Base-by-base conservation (phyloP, 2,888 invertebrate species). In the Gandaritis pyraliata region DNA sequence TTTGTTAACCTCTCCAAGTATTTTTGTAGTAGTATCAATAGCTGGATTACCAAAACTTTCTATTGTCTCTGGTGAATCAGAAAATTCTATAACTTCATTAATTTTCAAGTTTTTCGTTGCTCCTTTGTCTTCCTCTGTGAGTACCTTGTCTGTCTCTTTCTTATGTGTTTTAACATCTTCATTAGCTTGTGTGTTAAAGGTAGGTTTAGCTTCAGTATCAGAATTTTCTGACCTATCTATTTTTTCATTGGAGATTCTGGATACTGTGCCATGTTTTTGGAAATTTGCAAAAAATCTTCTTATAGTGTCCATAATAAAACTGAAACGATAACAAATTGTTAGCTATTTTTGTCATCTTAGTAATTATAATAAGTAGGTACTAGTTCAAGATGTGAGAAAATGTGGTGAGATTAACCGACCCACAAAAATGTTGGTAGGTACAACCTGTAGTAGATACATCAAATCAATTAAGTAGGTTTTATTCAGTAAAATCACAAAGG, bases 261-360 rank as follows among this genome's bases (percentile, higher is more conserved):
- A 16, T 46, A 51, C 46, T 12, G 46, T 39, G n/a, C 23, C 38
- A 39, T 46, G 23, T 15, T 46, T 45, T 38, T 18, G 11, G 4
- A 58, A 45, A 16, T 49, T 46, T 36, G n/a, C 7, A n/a, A 50
- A 50, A 8, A 57, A 57, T 4, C 7, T 50, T 58, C 18, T 46
- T 39, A 51, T n/a, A 30, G 38, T 6, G 29, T 58, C 38, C 58
- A 58, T 52, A 4, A 4, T 30, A 11, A 51, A 30, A 38, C 58
- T 51, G 39, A 58, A 58, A 51, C 11, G 13, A 7, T 7, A 38
- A n/a, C 13, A 13, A 15, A 49, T 15, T 45, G 46, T 30, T 1
- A 51, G 1, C 23, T 23, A 18, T 46, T n/a, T 41, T 15, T 33
- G 33, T 33, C 33, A 33, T 33, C 11, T 33, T 1, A 1, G 6